Evolutionary conservation across 2,888 invertebrate species (phyloP).

Genomic region (Yponomeuta malinellus): DNA sequence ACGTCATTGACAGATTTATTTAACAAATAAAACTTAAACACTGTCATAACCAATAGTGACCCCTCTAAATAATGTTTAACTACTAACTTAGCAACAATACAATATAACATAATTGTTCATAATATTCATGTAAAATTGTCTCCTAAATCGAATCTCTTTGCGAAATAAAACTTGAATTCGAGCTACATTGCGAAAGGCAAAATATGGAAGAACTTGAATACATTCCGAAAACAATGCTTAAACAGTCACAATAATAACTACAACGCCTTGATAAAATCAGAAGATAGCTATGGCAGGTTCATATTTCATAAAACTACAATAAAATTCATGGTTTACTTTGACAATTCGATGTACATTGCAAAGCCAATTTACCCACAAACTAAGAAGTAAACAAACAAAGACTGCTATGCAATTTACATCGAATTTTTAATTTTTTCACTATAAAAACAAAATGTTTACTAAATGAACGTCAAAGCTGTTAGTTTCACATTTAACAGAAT

Average conservation of each 20-base stretch:
- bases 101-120: not conserved
- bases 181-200: not conserved
- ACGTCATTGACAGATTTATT: constrained; percentile 34
- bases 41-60: constrained; percentile 17
- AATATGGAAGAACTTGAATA: not conserved
- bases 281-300: too few species aligned
- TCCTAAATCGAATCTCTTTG: not conserved
- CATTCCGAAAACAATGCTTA: not conserved
- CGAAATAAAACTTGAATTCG: not conserved
- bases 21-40: constrained; percentile 30
- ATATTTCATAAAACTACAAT: too few species aligned
- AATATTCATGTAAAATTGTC: not conserved
- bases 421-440: too few species aligned
- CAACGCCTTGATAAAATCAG: too few species aligned
- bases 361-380: too few species aligned
- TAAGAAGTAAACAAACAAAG: too few species aligned
- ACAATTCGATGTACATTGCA: too few species aligned
- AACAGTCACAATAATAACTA: not conserved
- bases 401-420: too few species aligned
- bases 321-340: too few species aligned
- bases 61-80: not conserved
- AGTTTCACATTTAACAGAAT: too few species aligned
- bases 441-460: too few species aligned
- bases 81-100: not conserved
- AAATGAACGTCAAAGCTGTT: too few species aligned